A percentile compares a stretch with the other conserved stretches of the same genome.
These are phyloP conservation scores for Lipotes vexillifer DNA, from an alignment of 2,113 vertebrate species.

Conservation along the genomic window DNA sequence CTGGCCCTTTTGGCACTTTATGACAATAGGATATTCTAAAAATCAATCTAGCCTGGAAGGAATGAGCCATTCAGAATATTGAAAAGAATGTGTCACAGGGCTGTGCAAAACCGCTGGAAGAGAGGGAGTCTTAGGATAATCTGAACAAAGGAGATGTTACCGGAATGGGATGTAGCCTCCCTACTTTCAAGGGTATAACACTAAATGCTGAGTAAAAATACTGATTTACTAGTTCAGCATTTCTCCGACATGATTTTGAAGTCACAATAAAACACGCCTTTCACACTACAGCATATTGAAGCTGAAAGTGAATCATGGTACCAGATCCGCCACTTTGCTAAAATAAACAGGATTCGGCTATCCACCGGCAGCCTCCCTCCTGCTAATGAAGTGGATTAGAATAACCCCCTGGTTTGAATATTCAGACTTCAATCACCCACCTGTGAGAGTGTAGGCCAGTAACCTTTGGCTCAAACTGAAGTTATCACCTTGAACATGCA, in stretches of 20 bases:
- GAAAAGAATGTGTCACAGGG: neutral
- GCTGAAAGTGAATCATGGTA: neutral
- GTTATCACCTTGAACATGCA: too few species aligned
- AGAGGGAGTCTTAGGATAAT: neutral
- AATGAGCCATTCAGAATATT: neutral
- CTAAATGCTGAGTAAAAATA: neutral
- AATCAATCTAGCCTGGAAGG: neutral
- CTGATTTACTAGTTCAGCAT: neutral
- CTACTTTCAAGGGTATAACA: neutral
- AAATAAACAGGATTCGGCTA: neutral
- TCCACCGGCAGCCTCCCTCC: neutral
- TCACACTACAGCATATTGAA: neutral
- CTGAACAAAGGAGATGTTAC: neutral
- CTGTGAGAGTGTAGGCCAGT: rapidly evolving
- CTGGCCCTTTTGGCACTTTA: neutral
- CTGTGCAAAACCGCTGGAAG: neutral
- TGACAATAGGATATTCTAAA: neutral
- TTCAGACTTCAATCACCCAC: neutral
- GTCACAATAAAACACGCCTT: neutral
- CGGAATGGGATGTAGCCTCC: neutral
- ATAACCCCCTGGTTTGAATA: neutral
- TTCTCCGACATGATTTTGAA: neutral
- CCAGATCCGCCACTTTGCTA: neutral
- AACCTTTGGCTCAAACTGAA: neutral
- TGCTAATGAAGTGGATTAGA: neutral